Conservation (phyloP, 1,140 invertebrate species). For the Ephestia elutella region DNA sequence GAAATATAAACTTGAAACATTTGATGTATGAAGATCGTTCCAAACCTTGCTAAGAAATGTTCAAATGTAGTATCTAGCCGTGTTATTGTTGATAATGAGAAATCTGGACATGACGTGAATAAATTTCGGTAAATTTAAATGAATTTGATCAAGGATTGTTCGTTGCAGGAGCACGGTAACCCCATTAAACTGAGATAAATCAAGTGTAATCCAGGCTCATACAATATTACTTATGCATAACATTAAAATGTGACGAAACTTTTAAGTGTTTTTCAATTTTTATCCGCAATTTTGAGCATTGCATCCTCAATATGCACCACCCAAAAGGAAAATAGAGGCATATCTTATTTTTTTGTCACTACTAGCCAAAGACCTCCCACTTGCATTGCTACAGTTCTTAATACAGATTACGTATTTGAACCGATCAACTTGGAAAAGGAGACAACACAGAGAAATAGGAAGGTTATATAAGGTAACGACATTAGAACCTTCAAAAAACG, state of each 20-base stretch:
- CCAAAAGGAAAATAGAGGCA: no score
- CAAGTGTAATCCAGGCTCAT: neutral
- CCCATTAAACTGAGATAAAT: neutral
- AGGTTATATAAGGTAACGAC: no score
- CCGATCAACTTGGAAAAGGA: no score
- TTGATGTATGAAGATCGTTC: conserved; percentile 41
- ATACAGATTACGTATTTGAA: no score
- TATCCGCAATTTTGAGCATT: no score
- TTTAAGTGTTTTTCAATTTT: no score
- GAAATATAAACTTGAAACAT: conserved; percentile 51
- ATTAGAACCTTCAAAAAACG: no score
- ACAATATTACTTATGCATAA: neutral
- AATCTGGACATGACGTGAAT: neutral
- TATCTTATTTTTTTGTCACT: no score
- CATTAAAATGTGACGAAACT: neutral
- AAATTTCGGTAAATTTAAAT: neutral
- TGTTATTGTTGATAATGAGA: neutral
- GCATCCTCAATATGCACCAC: no score
- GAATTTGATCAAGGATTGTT: neutral
- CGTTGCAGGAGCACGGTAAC: neutral
- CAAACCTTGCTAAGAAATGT: neutral
- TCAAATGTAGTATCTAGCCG: neutral
- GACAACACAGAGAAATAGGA: no score
- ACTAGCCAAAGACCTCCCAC: no score
- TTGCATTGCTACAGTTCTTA: no score